Percentiles rank a stretch among this genome's conserved stretches.
These are phyloP conservation scores for Buteo buteo DNA, from an alignment of 2,113 vertebrate species.

Conservation along the genomic window DNA sequence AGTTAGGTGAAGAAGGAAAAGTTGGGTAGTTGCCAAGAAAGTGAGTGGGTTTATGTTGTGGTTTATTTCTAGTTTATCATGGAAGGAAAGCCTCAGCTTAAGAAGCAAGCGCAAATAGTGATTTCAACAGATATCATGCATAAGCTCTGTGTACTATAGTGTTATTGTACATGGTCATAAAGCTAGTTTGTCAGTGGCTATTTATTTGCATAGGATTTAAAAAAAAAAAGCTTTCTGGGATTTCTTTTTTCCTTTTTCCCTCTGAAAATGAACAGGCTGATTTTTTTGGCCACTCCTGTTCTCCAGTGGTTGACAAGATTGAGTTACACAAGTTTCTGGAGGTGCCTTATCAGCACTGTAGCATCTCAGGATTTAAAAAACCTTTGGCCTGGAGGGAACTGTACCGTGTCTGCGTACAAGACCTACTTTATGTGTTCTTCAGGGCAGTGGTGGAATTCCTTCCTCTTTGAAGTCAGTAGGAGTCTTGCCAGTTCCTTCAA, in stretches of 20 bases:
- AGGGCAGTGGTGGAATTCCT: neutral
- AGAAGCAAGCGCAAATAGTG: neutral
- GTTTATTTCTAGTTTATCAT: neutral
- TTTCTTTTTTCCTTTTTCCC: neutral
- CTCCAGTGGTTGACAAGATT: neutral
- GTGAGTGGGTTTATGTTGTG: neutral
- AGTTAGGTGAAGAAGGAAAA: neutral
- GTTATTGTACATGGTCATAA: neutral
- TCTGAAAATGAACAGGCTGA: neutral
- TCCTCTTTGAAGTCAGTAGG: neutral
- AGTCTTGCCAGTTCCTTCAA: slow-evolving; percentile 24
- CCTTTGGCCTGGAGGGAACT: neutral
- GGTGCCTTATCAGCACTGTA: neutral
- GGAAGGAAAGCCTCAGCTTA: neutral
- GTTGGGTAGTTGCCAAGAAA: neutral
- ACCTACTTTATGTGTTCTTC: neutral
- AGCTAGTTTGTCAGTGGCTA: neutral
- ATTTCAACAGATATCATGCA: neutral
- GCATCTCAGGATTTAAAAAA: neutral
- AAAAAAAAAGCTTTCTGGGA: neutral
- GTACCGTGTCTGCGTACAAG: neutral
- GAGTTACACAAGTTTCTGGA: neutral
- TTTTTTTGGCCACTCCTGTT: neutral
- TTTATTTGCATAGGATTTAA: neutral
- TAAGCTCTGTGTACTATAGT: neutral